phyloP scores from a whole-genome alignment of 2,113 vertebrate genomes.

The Entosphenus tridentatus region DNA sequence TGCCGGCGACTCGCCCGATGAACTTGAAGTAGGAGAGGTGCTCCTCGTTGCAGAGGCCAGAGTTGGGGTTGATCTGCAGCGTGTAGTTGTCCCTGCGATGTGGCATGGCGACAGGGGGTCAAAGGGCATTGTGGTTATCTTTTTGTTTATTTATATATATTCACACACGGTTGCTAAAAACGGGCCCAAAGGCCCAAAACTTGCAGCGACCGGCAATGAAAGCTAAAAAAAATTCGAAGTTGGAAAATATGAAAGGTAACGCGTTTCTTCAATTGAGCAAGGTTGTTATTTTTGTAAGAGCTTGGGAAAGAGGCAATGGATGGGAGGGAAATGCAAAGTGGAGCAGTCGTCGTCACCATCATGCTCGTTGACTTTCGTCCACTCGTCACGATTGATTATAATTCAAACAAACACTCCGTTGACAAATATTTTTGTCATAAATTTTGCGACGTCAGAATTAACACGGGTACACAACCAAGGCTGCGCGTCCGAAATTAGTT shows the following conservation, averaged over 20 bases:
- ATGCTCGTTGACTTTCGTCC: too few relatives aligned
- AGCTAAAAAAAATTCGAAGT: not conserved
- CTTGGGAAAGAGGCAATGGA: too few relatives aligned
- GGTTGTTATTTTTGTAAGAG: not conserved
- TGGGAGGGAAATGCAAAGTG: too few relatives aligned
- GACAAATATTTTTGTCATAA: too few relatives aligned
- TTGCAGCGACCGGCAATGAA: not conserved
- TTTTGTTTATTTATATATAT: too few relatives aligned
- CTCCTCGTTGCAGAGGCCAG: conserved; percentile 89
- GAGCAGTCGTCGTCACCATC: too few relatives aligned
- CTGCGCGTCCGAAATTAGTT: too few relatives aligned
- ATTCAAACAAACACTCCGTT: too few relatives aligned
- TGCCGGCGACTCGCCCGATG: conserved; percentile 87
- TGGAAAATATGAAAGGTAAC: not conserved
- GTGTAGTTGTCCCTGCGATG: conserved; percentile 79
- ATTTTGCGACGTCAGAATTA: too few relatives aligned
- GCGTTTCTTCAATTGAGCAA: not conserved
- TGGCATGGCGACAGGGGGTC: not conserved
- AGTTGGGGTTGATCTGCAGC: conserved; percentile 93
- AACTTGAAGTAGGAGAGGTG: conserved; percentile 95
- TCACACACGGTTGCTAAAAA: too few relatives aligned
- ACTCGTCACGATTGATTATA: too few relatives aligned
- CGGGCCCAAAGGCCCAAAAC: not conserved
- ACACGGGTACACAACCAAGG: too few relatives aligned
- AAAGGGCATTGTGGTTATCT: not conserved